Conservation (phyloP, 2,113 vertebrate genomes). For the Donacobius atricapilla region DNA sequence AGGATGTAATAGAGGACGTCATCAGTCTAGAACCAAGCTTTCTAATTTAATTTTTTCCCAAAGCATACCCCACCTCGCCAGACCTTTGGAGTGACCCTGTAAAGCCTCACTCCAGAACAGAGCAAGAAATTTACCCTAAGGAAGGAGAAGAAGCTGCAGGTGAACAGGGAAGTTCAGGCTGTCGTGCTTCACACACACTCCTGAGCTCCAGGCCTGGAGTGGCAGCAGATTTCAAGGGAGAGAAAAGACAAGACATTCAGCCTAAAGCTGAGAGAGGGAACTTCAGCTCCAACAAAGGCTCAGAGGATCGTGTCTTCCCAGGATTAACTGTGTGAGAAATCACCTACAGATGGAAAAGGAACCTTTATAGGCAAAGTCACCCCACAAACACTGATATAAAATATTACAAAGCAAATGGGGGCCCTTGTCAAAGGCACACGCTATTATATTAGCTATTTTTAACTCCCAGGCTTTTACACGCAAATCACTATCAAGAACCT, state of each 20-base stretch:
- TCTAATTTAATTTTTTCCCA: not conserved
- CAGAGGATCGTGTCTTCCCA: not conserved
- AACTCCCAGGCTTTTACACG: not conserved
- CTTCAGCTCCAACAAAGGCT: not conserved
- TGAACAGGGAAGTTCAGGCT: not conserved
- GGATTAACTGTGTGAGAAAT: not conserved
- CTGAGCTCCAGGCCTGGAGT: not conserved
- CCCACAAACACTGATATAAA: not conserved
- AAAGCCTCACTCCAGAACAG: not conserved
- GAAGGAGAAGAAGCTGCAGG: not conserved
- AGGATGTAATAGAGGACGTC: not conserved
- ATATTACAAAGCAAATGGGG: not conserved
- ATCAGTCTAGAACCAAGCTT: fast-evolving
- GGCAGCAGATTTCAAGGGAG: not conserved
- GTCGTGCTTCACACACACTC: not conserved
- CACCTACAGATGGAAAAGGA: not conserved
- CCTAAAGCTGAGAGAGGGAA: not conserved
- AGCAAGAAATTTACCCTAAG: not conserved
- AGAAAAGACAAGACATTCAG: not conserved
- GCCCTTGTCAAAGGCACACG: not conserved
- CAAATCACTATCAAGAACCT: not conserved
- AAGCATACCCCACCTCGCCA: not conserved
- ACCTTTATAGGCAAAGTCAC: not conserved
- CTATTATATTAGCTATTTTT: not conserved
- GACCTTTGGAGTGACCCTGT: not conserved